Evolutionary conservation across 2,113 vertebrate genomes (phyloP), one percentile per base, ranked within the genome.

Genomic region (Nipponia nippon): DNA sequence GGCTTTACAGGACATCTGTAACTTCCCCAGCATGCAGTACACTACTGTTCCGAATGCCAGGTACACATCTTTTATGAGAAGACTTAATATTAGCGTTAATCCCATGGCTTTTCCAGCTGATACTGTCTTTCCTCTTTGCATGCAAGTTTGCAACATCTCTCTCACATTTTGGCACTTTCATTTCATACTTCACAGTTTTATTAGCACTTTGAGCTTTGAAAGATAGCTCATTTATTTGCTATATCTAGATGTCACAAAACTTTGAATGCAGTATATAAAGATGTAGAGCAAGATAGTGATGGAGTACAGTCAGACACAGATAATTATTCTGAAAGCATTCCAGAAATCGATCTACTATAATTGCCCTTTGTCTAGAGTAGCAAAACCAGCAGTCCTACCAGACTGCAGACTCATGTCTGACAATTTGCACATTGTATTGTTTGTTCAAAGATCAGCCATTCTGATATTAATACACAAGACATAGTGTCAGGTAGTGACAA

Each of bases 121-220:
- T 71, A 29, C 0, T 92, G 59, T 36, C 83, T 44, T 72, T 89
- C 47, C 25, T 91, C 66, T 73, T 86, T 44, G 56, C 73, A 53
- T 6, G 40, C 56, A 42, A 58, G 77, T 78, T 29, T 85, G 89
- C 87, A 69, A 50, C 75, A 90, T 52, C 78, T 95, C 79, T 95
- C 92, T 81, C 85, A 90, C 27, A 22, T 90, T 90, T 89, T 90
- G 81, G 38, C 91, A 94, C 82, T 94, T 97, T 30, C 63, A 96
- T 95, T 96, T 95, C 95, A 93, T 97, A 97, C 89, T 96, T 97
- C 86, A 85, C 92, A 94, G 90, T 90, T 97, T 97, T 70, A 95
- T 86, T 96, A 90, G 87, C 95, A 96, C 95, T 96, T 90, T 83
- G 96, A 97, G 91, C 85, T 97, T 97, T 96, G 93, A 96, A 97